phyloP scores from a whole-genome alignment of 2,113 vertebrate genomes.

The Ceratotherium simum region DNA sequence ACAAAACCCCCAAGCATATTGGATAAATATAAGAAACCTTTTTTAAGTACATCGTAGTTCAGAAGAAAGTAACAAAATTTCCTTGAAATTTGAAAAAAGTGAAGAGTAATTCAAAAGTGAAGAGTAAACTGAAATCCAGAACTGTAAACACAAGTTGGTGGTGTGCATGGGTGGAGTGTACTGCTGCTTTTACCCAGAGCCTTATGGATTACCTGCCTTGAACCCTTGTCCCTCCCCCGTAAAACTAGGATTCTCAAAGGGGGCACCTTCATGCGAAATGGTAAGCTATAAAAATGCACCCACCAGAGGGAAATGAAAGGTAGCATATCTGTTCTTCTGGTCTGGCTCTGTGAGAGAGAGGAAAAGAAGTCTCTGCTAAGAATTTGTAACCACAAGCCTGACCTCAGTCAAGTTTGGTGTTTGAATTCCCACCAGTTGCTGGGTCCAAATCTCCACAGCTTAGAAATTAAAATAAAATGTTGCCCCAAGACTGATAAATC shows the following conservation, averaged over 20 bases:
- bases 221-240: neutral
- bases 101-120: neutral
- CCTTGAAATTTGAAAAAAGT: neutral
- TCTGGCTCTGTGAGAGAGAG: neutral
- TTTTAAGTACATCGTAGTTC: neutral
- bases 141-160: neutral
- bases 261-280: neutral
- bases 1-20: neutral
- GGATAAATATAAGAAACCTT: neutral
- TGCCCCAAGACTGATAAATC: neutral
- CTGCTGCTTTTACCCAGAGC: neutral
- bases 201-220: neutral
- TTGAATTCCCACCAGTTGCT: neutral
- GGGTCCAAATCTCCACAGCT: neutral
- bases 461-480: constrained; percentile 24
- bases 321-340: neutral
- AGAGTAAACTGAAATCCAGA: constrained; percentile 9
- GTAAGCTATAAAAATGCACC: neutral
- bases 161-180: too few relatives aligned
- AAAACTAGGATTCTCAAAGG: neutral
- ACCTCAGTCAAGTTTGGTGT: neutral
- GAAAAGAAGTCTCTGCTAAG: constrained; percentile 9
- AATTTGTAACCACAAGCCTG: neutral
- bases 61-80: neutral
- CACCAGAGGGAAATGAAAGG: neutral